phyloP scores from a whole-genome alignment of 2,888 invertebrate genomes.

The Abrostola triplasia region DNA sequence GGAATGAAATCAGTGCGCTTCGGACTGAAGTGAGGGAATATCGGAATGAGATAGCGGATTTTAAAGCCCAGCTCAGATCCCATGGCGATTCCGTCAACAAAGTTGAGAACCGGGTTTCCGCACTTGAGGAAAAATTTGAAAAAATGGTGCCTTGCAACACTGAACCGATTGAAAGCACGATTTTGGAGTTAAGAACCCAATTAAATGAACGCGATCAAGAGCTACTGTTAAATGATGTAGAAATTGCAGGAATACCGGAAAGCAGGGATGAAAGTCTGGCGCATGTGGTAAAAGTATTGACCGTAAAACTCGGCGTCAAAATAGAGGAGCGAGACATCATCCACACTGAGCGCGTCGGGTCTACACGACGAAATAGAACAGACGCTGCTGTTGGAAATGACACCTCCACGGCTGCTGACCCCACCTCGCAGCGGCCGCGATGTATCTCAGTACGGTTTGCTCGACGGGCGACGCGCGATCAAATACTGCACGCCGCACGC shows the following conservation, averaged over 20 bases:
- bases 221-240: background rate
- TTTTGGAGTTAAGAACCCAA: background rate
- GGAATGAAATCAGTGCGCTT: too few relatives aligned
- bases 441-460: background rate
- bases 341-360: background rate
- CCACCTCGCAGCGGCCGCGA: background rate
- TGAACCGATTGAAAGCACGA: too few relatives aligned
- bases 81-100: too few relatives aligned
- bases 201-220: background rate
- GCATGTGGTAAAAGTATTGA: background rate
- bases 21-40: too few relatives aligned
- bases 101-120: too few relatives aligned
- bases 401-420: background rate
- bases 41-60: too few relatives aligned
- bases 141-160: too few relatives aligned
- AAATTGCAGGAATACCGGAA: background rate
- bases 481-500: background rate
- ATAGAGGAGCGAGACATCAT: background rate
- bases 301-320: background rate
- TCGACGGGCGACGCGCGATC: slow-evolving; percentile 2
- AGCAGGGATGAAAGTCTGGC: background rate
- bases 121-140: too few relatives aligned
- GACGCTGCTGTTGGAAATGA: too few relatives aligned
- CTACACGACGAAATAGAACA: background rate
- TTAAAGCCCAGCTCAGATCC: too few relatives aligned